Conservation (phyloP, 2,113 vertebrate species). For the Plotosus lineatus region DNA sequence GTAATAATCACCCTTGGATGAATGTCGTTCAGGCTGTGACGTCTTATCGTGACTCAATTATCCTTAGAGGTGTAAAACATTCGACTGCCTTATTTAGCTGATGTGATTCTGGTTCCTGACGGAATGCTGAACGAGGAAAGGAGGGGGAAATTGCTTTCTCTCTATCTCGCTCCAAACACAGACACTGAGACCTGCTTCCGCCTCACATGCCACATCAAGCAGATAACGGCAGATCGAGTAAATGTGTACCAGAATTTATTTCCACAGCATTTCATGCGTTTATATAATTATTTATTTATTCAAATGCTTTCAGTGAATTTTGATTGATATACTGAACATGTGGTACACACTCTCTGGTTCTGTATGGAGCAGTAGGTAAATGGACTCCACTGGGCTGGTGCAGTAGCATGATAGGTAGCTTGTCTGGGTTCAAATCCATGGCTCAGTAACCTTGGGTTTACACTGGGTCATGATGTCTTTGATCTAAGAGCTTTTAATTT, state of each 20-base stretch:
- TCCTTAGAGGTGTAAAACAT: constrained; percentile 76
- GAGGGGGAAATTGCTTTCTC: constrained; percentile 73
- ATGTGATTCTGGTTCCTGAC: constrained; percentile 64
- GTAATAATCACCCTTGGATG: constrained; percentile 38
- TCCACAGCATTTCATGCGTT: constrained; percentile 24
- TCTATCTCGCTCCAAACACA: constrained; percentile 69
- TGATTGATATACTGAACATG: not conserved
- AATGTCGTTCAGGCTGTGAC: constrained; percentile 56
- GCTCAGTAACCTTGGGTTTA: too few relatives aligned
- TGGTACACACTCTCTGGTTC: not conserved
- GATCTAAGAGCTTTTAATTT: too few relatives aligned
- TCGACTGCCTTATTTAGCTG: constrained; percentile 74
- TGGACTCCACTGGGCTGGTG: too few relatives aligned
- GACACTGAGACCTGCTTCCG: constrained; percentile 48
- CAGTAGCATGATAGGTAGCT: too few relatives aligned
- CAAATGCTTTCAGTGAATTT: not conserved
- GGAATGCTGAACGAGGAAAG: constrained; percentile 54
- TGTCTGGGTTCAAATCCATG: too few relatives aligned
- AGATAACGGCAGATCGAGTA: constrained; percentile 47
- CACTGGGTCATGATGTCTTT: too few relatives aligned
- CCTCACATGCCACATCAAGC: constrained; percentile 1
- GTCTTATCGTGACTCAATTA: constrained; percentile 67
- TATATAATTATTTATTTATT: constrained; percentile 35
- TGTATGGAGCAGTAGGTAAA: not conserved
- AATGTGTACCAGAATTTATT: constrained; percentile 49